Conservation (phyloP, 1,140 invertebrate species). For the Procambarus virginalis region DNA sequence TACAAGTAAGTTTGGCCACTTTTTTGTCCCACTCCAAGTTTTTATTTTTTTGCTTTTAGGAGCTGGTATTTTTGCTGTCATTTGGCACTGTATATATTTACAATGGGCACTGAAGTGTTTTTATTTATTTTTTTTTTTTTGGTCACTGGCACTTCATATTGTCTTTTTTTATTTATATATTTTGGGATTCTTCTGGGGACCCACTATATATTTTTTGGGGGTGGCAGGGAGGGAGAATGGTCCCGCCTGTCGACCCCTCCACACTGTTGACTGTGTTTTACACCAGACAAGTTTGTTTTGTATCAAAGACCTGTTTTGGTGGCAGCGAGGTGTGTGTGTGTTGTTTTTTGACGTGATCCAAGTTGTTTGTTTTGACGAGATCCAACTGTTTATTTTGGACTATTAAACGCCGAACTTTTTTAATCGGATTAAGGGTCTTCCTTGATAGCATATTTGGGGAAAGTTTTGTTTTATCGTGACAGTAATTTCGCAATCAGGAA, state of each 20-base stretch:
- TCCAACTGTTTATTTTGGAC: too few species aligned
- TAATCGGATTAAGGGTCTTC: too few species aligned
- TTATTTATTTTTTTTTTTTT: neutral
- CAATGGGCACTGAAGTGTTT: neutral
- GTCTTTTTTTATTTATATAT: neutral
- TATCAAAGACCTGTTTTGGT: neutral
- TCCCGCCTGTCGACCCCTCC: too few species aligned
- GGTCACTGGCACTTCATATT: neutral
- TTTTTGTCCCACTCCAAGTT: neutral
- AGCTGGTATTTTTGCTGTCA: neutral
- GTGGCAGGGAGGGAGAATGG: neutral
- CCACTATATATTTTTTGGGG: neutral
- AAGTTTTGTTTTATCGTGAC: too few species aligned
- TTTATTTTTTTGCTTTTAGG: neutral
- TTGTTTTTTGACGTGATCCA: too few species aligned
- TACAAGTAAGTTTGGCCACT: slow-evolving; percentile 44
- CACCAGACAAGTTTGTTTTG: neutral
- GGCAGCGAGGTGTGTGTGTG: neutral
- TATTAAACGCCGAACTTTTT: too few species aligned
- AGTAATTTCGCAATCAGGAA: too few species aligned
- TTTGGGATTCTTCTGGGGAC: neutral
- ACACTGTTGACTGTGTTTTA: neutral
- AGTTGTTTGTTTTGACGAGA: too few species aligned
- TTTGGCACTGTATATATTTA: slow-evolving; percentile 3
- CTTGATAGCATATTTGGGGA: neutral